These are phyloP conservation scores for Parnassius glacialis DNA, from an alignment of 2,888 invertebrate species.

Conservation along the genomic window DNA sequence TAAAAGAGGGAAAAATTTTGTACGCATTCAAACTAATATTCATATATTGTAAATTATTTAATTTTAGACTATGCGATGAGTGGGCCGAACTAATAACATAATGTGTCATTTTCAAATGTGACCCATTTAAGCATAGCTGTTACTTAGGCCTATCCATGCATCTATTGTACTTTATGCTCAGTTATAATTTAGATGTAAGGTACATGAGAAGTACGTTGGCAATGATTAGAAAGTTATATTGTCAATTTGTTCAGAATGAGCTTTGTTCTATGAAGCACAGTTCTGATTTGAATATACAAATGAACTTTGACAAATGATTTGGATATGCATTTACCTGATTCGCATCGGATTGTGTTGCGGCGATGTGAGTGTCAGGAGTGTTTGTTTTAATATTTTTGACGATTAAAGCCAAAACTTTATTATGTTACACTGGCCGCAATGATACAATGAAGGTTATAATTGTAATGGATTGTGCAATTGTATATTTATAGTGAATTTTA, in stretches of 20 bases:
- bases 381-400: conserved; percentile 6
- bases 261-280: not conserved
- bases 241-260: not conserved
- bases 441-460: conserved; percentile 1
- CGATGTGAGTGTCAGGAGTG: conserved; percentile 9
- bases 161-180: conserved; percentile 74
- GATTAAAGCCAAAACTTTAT: conserved; percentile 17
- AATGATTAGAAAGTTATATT: not conserved
- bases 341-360: conserved; percentile 20
- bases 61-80: conserved; percentile 55
- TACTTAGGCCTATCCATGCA: conserved; percentile 52
- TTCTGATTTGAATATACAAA: not conserved
- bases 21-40: conserved; percentile 69
- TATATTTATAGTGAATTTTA: conserved; percentile 1
- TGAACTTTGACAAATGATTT: conserved; percentile 14
- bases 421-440: conserved; percentile 6
- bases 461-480: conserved; percentile 19
- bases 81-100: conserved; percentile 41
- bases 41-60: conserved; percentile 74
- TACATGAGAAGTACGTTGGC: conserved; percentile 26
- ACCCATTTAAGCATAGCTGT: conserved; percentile 44
- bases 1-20: conserved; percentile 36
- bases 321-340: conserved; percentile 27
- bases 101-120: conserved; percentile 43
- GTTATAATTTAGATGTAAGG: conserved; percentile 69